Evolutionary conservation across 2,113 vertebrate species (phyloP).

Genomic region (Phrynosoma platyrhinos): DNA sequence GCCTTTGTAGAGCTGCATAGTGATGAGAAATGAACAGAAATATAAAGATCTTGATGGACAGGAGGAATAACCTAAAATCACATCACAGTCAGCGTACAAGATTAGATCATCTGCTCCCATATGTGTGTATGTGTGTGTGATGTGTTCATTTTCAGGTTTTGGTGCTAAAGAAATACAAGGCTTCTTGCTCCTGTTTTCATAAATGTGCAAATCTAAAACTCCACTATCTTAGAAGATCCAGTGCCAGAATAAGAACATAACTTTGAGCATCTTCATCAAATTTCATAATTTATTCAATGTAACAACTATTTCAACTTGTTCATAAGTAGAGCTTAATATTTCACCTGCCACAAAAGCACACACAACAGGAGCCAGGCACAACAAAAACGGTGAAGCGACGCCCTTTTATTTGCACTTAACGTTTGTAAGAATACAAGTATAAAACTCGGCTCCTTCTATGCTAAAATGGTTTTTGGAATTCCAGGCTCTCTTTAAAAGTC

Average conservation of each 20-base stretch:
- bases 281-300: neutral
- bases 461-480: neutral
- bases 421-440: neutral
- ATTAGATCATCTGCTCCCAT: neutral
- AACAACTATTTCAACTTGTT: constrained; percentile 14
- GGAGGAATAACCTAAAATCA: neutral
- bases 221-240: neutral
- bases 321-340: constrained; percentile 19
- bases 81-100: neutral
- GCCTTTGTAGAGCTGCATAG: neutral
- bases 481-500: neutral
- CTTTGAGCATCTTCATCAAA: constrained; percentile 34
- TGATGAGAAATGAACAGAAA: constrained; percentile 15
- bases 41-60: neutral
- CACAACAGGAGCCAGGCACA: neutral
- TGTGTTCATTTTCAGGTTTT: constrained; percentile 8
- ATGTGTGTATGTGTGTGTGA: neutral
- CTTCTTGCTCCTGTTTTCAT: neutral
- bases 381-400: neutral
- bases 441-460: neutral
- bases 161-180: neutral
- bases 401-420: neutral
- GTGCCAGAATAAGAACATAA: neutral
- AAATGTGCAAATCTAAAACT: neutral
- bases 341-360: constrained; percentile 5